Base-by-base conservation (phyloP, 2,113 vertebrate genomes). In the Phainopepla nitens region DNA sequence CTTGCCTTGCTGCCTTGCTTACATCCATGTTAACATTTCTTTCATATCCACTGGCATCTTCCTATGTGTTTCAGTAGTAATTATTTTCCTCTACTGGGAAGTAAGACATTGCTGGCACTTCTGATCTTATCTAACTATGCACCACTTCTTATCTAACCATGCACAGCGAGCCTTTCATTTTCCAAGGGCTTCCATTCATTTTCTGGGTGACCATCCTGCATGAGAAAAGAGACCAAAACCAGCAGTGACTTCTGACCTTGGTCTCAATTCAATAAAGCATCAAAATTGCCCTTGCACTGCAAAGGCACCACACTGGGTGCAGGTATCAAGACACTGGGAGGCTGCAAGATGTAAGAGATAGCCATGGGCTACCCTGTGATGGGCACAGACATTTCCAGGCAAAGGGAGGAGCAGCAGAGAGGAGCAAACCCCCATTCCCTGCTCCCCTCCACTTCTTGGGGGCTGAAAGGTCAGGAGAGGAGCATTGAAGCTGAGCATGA, bases 271-370 rank as follows among this genome's bases (percentile, higher is more conserved):
- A 82, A 18, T 62, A 56, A 94, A 90, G 17, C 36, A 53, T 33
- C 29, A 82, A 47, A 68, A 29, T 1, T 64, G 27, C 35, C 33
- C 13, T 68, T 88, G 89, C 13, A 28, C 24, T 68, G 49, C 44
- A 84, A 69, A 78, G 28, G 9, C 13, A 8, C 45, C 65, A 42
- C 17, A 22, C 1, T 13, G 10, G 16, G 7, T n/a, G 28, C 15
- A 42, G 39, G 15, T 54, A 19, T 28, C 41, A 69, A 60, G 41
- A 7, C 1, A 0, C 0, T 23, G 24, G 3, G 11, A 15, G 11
- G 7, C 23, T 57, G 11, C 27, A 72, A 33, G 29, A 3, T 21
- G 27, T 45, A 19, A 75, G 36, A 89, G 33, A 35, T 20, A 42
- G 23, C 19, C 24, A 29, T 11, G 39, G 22, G 13, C 29, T 71